Conservation (phyloP, 2,888 invertebrate genomes). For the Thymelicus sylvestris region DNA sequence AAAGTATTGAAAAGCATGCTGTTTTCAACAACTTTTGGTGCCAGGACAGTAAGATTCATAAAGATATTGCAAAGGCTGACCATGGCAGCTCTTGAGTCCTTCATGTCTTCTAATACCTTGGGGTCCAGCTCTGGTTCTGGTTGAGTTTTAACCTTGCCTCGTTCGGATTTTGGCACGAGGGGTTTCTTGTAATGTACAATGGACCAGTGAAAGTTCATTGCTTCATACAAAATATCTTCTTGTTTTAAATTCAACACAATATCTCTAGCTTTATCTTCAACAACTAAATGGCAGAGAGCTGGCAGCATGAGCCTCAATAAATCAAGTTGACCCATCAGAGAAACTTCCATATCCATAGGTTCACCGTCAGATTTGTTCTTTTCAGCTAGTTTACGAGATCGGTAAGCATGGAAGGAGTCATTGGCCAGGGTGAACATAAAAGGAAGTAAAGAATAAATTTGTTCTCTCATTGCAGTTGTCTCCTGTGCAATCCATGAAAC, state of each 20-base stretch:
- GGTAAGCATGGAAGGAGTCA: slow-evolving; percentile 91
- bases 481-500: slow-evolving; percentile 97
- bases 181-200: slow-evolving; percentile 94
- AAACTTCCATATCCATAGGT: slow-evolving; percentile 71
- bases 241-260: slow-evolving; percentile 91
- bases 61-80: slow-evolving; percentile 95
- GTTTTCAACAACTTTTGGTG: slow-evolving; percentile 92
- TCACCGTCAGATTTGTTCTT: slow-evolving; percentile 86
- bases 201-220: slow-evolving; percentile 93
- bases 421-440: slow-evolving; percentile 92
- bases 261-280: slow-evolving; percentile 94
- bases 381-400: slow-evolving; percentile 88
- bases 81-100: slow-evolving; percentile 93
- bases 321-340: slow-evolving; percentile 86
- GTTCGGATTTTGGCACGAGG: slow-evolving; percentile 91
- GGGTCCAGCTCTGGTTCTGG: slow-evolving; percentile 91
- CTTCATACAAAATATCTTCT: slow-evolving; percentile 92
- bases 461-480: slow-evolving; percentile 93
- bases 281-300: slow-evolving; percentile 95
- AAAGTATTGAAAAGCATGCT: slow-evolving; percentile 91
- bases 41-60: slow-evolving; percentile 96
- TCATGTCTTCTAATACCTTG: slow-evolving; percentile 91
- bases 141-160: slow-evolving; percentile 89
- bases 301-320: slow-evolving; percentile 93
- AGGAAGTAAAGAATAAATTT: slow-evolving; percentile 92